Evolutionary conservation across 2,113 vertebrate species (phyloP), one percentile per base, ranked within the genome.

Genomic region (Lophura nycthemera): DNA sequence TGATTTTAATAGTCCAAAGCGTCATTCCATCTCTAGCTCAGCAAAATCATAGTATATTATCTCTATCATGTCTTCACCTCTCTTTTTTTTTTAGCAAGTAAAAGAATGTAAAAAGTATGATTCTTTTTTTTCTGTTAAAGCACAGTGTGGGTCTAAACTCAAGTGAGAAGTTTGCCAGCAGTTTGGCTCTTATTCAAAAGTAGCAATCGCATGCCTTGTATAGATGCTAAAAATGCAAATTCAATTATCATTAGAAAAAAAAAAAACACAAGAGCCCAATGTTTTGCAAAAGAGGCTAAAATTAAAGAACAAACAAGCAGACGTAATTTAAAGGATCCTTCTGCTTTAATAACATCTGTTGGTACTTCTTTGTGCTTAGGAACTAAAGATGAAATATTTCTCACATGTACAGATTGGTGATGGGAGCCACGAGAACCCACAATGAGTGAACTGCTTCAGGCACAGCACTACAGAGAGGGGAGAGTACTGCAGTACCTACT

Each of bases 151-250:
- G n/a, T 70, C 48, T 83, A 86, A 83, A 45, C 64, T 70, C 76
- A 71, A 83, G 50, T 45, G 61, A 93, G 47, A 77, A 38, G 65
- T 71, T 89, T 95, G 77, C 70, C 56, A 77, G 60, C 47, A 95
- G 80, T 56, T 81, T 88, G 83, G 66, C n/a, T 86, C 36, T 73
- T 88, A 88, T 38, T 94, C 50, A 34, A 92, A 88, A 92, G 77
- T 56, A 83, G 69, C n/a, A 88, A 77, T 34, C 29, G 45, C 27
- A 83, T 80, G 24, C 38, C 43, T 71, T 0, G 0, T 19, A 81
- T 27, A 92, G 50, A 84, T 64, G 32, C 29, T 86, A 66, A 87
- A 86, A 88, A 64, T 45, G 64, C 30, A 48, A 54, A 81, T 61
- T 84, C 48, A 38, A 38, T 69, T 86, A 81, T 64, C 56, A 66